Percentiles rank a stretch among this genome's conserved stretches.
Evolutionary conservation across 1,140 invertebrate species (phyloP).

Genomic region (Mesaphorura yosii): DNA sequence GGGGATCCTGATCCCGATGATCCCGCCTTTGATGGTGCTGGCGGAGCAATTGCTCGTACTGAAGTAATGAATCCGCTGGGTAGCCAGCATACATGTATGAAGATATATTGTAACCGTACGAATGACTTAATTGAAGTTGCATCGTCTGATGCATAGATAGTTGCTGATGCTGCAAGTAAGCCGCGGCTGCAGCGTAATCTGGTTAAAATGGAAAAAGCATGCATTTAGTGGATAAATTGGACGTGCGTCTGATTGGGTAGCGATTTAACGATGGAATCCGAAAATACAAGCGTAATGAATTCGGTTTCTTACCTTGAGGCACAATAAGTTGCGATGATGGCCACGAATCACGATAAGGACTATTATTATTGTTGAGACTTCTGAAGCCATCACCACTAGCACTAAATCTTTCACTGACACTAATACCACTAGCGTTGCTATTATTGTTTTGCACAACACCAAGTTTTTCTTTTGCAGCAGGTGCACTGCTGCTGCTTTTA

Average conservation of each 20-base stretch:
- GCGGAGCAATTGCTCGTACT: conserved; percentile 24
- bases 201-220: neutral
- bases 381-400: neutral
- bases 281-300: neutral
- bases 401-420: neutral
- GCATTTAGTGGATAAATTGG: neutral
- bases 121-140: conserved; percentile 9
- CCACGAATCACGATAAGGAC: neutral
- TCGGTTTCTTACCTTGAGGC: too few species aligned
- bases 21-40: conserved; percentile 17
- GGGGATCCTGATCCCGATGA: conserved; percentile 4
- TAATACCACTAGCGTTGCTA: neutral
- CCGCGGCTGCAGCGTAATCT: conserved; percentile 7
- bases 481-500: neutral
- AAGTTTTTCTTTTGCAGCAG: neutral
- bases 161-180: conserved; percentile 17
- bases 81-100: conserved; percentile 16
- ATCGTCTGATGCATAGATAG: conserved; percentile 6
- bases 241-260: too few species aligned
- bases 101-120: conserved; percentile 8
- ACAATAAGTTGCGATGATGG: neutral
- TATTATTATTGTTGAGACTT: neutral
- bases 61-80: conserved; percentile 11
- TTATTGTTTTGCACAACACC: too few species aligned
- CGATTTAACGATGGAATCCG: neutral